Conservation (phyloP, 1,140 invertebrate genomes). For the Heliconius melpomene region DNA sequence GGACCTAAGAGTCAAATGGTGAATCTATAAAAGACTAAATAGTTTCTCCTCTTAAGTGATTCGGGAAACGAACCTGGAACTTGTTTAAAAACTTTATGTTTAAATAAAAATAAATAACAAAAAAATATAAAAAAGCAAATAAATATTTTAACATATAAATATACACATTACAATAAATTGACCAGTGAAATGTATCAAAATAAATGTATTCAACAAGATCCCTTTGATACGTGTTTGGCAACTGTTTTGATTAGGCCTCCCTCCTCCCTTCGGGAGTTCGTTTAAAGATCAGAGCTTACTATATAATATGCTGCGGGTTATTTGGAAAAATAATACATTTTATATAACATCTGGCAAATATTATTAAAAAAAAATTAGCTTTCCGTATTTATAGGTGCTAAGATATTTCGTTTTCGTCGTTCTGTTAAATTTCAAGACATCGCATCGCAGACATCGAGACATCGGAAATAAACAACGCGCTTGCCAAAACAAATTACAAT, state of each 20-base stretch:
- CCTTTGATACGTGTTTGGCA: slow-evolving; percentile 29
- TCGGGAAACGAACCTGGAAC: too few species aligned
- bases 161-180: slow-evolving; percentile 4
- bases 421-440: too few species aligned
- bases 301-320: background rate
- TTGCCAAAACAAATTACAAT: background rate
- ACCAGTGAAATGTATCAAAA: background rate
- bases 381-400: background rate
- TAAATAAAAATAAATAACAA: background rate
- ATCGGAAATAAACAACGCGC: too few species aligned
- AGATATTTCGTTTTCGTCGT: too few species aligned
- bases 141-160: slow-evolving; percentile 1
- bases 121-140: background rate
- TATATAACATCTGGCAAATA: background rate
- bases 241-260: slow-evolving; percentile 31
- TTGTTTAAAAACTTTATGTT: too few species aligned
- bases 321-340: background rate
- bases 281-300: slow-evolving; percentile 25
- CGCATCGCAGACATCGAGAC: too few species aligned
- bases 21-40: too few species aligned
- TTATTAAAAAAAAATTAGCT: too few species aligned
- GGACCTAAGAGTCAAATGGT: too few species aligned
- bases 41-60: too few species aligned
- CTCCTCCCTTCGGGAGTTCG: slow-evolving; percentile 3
- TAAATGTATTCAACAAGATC: slow-evolving; percentile 13